Percentiles rank a stretch among this genome's conserved stretches.
Evolutionary conservation across 2,797 vertebrate genomes (phyloP).

Genomic region (Sebastes baramenuke): DNA sequence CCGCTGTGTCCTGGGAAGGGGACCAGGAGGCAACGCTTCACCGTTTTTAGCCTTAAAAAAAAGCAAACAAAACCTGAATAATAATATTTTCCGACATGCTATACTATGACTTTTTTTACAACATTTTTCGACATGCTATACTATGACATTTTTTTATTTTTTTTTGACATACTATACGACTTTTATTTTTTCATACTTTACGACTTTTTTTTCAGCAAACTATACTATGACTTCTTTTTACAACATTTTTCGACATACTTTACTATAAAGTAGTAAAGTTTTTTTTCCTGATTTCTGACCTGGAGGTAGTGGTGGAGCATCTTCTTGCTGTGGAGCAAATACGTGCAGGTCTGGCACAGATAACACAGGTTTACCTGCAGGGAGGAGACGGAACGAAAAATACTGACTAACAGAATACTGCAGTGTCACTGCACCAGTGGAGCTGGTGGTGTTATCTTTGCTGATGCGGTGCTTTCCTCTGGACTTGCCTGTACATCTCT

Average conservation of each 20-base stretch:
- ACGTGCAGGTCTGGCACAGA: slow-evolving; percentile 97
- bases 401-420: neutral
- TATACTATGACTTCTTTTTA: too few relatives aligned
- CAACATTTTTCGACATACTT: too few relatives aligned
- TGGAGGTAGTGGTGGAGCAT: slow-evolving; percentile 98
- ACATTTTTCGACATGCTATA: too few relatives aligned
- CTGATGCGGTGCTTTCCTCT: neutral
- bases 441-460: neutral
- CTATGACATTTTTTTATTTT: too few relatives aligned
- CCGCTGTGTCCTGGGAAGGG: slow-evolving; percentile 83
- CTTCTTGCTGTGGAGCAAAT: slow-evolving; percentile 97
- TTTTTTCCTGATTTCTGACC: slow-evolving; percentile 84
- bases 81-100: too few relatives aligned
- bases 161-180: too few relatives aligned
- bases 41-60: slow-evolving; percentile 89
- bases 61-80: neutral
- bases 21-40: slow-evolving; percentile 85
- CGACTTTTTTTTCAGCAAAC: too few relatives aligned
- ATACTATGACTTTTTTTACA: too few relatives aligned
- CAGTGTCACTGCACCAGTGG: too few relatives aligned
- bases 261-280: too few relatives aligned
- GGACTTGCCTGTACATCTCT: slow-evolving; percentile 89
- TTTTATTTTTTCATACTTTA: too few relatives aligned
- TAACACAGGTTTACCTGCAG: slow-evolving; percentile 94
- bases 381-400: neutral